These are phyloP conservation scores for Drosophila rufa DNA, from an alignment of 1,140 invertebrate genomes.

Conservation along the genomic window DNA sequence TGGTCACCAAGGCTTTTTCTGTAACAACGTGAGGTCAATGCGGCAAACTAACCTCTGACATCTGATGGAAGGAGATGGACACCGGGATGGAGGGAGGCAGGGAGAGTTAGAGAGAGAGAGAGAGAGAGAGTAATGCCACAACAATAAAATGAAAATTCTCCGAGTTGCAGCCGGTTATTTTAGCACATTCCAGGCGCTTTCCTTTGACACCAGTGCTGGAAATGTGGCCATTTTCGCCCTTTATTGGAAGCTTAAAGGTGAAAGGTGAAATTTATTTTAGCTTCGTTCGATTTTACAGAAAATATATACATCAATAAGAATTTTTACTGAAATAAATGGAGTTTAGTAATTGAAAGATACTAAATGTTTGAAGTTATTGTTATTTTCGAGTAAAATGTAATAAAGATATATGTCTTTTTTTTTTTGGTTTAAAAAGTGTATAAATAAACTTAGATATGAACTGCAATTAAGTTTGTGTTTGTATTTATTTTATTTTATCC, in stretches of 20 bases:
- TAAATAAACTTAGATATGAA: no score
- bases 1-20: constrained; percentile 30
- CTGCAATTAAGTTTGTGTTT: no score
- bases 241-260: constrained; percentile 1
- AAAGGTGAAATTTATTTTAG: no score
- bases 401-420: no score
- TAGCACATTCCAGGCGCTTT: constrained; percentile 40
- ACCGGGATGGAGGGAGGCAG: background rate
- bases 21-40: constrained; percentile 78
- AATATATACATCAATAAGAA: background rate
- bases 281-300: background rate
- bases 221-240: constrained; percentile 4
- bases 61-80: constrained; percentile 23
- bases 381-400: no score
- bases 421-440: no score
- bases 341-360: background rate
- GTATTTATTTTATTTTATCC: no score
- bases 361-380: background rate
- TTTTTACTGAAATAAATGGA: no score
- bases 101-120: background rate
- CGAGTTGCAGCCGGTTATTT: constrained; percentile 60
- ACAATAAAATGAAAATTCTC: constrained; percentile 67
- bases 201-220: constrained; percentile 11
- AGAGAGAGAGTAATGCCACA: background rate
- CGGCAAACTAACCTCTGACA: constrained; percentile 59